phyloP scores from a whole-genome alignment of 2,797 vertebrate genomes.

The Antrozous pallidus region DNA sequence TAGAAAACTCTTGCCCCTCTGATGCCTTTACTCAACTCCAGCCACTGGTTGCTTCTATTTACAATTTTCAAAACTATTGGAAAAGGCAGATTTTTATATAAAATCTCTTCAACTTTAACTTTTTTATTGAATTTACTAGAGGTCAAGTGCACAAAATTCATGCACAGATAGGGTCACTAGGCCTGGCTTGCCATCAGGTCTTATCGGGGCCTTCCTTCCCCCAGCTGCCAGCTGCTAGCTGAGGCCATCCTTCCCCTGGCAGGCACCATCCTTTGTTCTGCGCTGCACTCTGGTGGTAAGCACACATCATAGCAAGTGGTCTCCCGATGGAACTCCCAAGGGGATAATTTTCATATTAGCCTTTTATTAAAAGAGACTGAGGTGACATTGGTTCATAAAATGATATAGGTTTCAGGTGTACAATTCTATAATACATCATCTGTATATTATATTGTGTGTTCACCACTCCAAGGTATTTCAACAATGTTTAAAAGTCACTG shows the following conservation, averaged over 20 bases:
- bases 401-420: background rate
- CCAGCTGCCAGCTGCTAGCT: accelerated
- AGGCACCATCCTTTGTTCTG: no score
- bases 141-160: no score
- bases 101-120: background rate
- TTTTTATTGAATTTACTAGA: background rate
- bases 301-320: no score
- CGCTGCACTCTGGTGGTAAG: no score
- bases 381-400: background rate
- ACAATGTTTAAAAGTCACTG: background rate
- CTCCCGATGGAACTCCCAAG: no score
- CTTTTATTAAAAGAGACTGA: background rate
- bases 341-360: no score
- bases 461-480: background rate
- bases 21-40: background rate
- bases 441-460: background rate
- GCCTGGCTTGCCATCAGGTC: no score
- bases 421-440: background rate
- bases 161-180: no score
- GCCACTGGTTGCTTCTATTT: background rate
- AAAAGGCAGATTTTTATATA: background rate
- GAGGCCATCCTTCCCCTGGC: no score
- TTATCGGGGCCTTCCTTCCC: no score
- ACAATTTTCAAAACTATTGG: background rate
- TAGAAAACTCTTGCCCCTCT: background rate